A percentile compares a stretch with the other conserved stretches of the same genome.
These are phyloP conservation scores for Heterocephalus glaber DNA, from an alignment of 2,113 vertebrate genomes.

Conservation along the genomic window DNA sequence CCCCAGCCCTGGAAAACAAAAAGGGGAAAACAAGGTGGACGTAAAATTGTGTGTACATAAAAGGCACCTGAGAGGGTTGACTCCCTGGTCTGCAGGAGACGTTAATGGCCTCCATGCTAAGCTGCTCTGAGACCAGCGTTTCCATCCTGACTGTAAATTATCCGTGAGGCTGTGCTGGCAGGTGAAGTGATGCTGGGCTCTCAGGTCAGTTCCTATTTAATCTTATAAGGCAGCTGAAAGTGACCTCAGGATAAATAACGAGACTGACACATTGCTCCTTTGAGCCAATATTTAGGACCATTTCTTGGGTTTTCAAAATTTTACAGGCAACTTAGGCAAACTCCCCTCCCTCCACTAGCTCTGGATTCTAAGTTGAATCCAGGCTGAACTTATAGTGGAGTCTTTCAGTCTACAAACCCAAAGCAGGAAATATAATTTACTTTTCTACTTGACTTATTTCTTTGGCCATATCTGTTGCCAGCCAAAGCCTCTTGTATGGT, in stretches of 20 bases:
- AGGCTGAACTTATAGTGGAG: neutral
- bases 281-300: neutral
- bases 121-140: neutral
- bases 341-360: neutral
- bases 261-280: neutral
- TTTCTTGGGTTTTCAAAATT: neutral
- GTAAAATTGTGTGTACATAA: too few relatives aligned
- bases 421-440: neutral
- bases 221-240: neutral
- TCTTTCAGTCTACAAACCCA: neutral
- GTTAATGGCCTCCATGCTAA: too few relatives aligned
- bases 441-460: neutral
- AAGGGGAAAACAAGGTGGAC: neutral
- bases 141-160: neutral
- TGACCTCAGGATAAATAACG: neutral
- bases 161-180: neutral
- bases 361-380: neutral
- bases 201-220: neutral
- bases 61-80: too few relatives aligned
- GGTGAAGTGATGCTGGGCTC: neutral
- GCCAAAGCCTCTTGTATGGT: neutral
- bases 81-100: too few relatives aligned
- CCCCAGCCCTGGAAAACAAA: neutral
- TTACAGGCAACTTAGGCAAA: neutral
- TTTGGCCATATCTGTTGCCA: neutral